Percentiles rank a stretch among this genome's conserved stretches.
Conservation (phyloP, 2,888 invertebrate genomes). For the Mermis nigrescens region DNA sequence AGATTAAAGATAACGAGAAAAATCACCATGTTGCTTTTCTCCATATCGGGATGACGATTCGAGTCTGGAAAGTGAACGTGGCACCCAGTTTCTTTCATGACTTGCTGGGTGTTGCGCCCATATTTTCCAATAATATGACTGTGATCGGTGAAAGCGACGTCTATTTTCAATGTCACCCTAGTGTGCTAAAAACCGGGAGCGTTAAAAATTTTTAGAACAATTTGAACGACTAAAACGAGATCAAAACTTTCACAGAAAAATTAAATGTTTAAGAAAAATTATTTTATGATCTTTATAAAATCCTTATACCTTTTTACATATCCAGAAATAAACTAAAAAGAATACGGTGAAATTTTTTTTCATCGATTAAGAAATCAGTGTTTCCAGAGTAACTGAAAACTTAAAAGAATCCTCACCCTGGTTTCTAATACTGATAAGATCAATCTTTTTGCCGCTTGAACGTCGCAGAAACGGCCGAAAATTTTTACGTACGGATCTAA, state of each 20-base stretch:
- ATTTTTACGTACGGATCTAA: slow-evolving; percentile 86
- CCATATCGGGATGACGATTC: slow-evolving; percentile 69
- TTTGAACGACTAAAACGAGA: neutral
- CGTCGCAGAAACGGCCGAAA: slow-evolving; percentile 55
- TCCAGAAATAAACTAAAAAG: too few species aligned
- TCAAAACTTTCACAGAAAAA: too few species aligned
- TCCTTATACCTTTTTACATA: too few species aligned
- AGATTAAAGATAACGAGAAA: too few species aligned
- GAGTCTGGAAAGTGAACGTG: slow-evolving; percentile 98
- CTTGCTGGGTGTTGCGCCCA: slow-evolving; percentile 42
- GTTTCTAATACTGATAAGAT: slow-evolving; percentile 71
- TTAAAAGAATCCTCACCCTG: slow-evolving; percentile 56
- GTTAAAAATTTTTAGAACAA: slow-evolving; percentile 12
- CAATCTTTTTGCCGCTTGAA: slow-evolving; percentile 59
- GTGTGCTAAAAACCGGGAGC: slow-evolving; percentile 55
- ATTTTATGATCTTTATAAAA: too few species aligned
- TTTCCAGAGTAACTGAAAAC: too few species aligned
- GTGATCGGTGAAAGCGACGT: slow-evolving; percentile 92
- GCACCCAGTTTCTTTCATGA: slow-evolving; percentile 86
- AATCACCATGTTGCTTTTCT: slow-evolving; percentile 91
- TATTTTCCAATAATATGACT: slow-evolving; percentile 92
- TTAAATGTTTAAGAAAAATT: too few species aligned
- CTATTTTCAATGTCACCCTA: slow-evolving; percentile 89
- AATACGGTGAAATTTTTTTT: too few species aligned
- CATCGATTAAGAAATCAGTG: too few species aligned